Base-by-base conservation (phyloP, 2,888 invertebrate genomes). In the Callinectes sapidus region DNA sequence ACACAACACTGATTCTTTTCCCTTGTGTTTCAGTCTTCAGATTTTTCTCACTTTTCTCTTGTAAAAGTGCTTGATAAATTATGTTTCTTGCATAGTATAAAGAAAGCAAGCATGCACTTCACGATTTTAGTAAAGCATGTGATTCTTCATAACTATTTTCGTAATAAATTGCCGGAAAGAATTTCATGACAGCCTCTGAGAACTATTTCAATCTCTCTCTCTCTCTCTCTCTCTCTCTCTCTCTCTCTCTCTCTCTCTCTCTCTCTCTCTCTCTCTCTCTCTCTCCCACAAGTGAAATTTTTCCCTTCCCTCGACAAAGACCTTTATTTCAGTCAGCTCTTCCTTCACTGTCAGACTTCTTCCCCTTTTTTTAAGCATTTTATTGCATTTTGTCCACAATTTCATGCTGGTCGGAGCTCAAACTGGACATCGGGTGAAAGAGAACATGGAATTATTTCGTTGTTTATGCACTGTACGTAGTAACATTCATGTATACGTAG, bases 261-360 rank as follows among this genome's bases (percentile, higher is more conserved):
- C 81, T 81, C 81, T 81, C 81, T 81, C 81, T 81, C 81, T 81
- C 81, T 81, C 81, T 32, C 81, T 81, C 81, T 81, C 81, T 81
- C 81, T 32, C 81, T 81, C 81, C 35, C 5, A n/a, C 23, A 71
- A 71, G 71, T 71, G 71, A 35, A 81, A 81, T 81, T 32, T n/a
- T 32, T 81, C 14, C 14, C 81, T 3, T 35, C 35, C 14, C 81
- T 35, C 32, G 81, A 81, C 81, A 81, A 81, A 81, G 81, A 35
- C 81, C 35, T 81, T 81, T 35, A 81, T 18, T 81, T 81, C 81
- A 81, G 81, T 81, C 81, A 81, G 81, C 13, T 35, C 81, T 81
- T 81, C 81, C 32, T 81, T 35, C 35, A 14, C 81, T 81, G 81
- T 81, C 81, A 81, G 81, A 81, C 81, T 81, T 48, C 48, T 48